A percentile compares a stretch with the other conserved stretches of the same genome.
Evolutionary conservation across 1,140 invertebrate species (phyloP).

Genomic region (Centruroides sculpturatus): DNA sequence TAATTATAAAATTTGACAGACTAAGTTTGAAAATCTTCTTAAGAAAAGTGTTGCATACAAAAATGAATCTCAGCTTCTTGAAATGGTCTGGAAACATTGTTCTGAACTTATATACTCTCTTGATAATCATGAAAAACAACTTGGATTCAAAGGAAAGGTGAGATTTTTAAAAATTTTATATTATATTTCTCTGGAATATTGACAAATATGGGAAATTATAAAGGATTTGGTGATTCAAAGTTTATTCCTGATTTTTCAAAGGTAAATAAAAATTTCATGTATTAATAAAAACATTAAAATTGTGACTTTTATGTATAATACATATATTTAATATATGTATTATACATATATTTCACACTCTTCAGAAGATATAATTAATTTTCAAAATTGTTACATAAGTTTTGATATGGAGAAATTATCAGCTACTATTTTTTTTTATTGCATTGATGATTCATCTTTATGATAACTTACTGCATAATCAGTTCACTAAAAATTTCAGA

Average conservation of each 20-base stretch:
- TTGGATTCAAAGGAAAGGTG: slow-evolving; percentile 60
- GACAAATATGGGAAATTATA: slow-evolving; percentile 83
- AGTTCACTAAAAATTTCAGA: no score
- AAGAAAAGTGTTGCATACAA: slow-evolving; percentile 51
- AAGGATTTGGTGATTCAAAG: slow-evolving; percentile 86
- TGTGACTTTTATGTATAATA: no score
- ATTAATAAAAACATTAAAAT: no score
- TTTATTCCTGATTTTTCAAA: slow-evolving; percentile 71
- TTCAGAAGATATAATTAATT: no score
- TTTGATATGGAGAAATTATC: no score
- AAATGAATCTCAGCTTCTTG: slow-evolving; percentile 32
- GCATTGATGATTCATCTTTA: no score
- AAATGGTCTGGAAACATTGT: slow-evolving; percentile 43
- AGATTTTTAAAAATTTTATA: not conserved
- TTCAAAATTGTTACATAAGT: no score
- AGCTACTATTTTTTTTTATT: no score
- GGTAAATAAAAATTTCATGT: slow-evolving; percentile 17
- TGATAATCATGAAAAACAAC: slow-evolving; percentile 47
- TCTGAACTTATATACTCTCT: slow-evolving; percentile 51
- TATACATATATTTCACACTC: no score
- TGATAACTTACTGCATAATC: no score
- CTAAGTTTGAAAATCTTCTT: slow-evolving; percentile 56
- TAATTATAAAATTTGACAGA: slow-evolving; percentile 20
- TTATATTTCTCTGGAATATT: slow-evolving; percentile 65
- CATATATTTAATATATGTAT: no score